phyloP scores from a whole-genome alignment of 2,797 vertebrate species.

The Clarias platycephalus region DNA sequence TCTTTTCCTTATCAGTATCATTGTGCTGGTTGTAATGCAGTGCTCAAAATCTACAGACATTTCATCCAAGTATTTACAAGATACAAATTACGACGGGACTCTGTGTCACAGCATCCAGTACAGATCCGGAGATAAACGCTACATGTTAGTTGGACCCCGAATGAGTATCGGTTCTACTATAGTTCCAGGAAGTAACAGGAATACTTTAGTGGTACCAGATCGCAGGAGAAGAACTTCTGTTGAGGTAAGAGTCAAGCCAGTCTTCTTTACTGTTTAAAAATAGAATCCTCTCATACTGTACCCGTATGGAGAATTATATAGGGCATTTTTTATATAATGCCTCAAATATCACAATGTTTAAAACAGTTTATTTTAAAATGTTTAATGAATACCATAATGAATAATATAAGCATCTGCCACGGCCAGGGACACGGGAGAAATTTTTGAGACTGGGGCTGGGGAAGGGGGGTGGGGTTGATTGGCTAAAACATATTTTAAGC shows the following conservation, averaged over 20 bases:
- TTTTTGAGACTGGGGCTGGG: no score
- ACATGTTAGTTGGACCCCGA: conserved; percentile 59
- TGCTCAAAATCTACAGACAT: conserved; percentile 36
- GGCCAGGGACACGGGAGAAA: no score
- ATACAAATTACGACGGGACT: conserved; percentile 57
- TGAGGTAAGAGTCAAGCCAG: conserved; percentile 38
- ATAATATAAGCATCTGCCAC: background rate
- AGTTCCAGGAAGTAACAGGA: conserved; percentile 41
- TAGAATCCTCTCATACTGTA: background rate
- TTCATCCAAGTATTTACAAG: conserved; percentile 33
- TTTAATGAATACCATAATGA: background rate
- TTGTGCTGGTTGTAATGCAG: conserved; percentile 51
- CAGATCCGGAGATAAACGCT: conserved; percentile 53
- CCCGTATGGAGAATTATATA: background rate
- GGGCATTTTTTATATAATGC: background rate
- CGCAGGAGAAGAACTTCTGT: conserved; percentile 30
- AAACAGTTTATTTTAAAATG: background rate
- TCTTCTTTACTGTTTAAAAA: background rate
- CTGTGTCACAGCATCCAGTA: conserved; percentile 61
- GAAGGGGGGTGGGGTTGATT: no score
- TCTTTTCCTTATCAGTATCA: conserved; percentile 57
- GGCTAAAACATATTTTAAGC: no score
- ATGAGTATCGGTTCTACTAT: conserved; percentile 56
- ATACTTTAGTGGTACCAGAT: conserved; percentile 34
- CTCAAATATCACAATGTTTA: background rate